Evolutionary conservation across 2,113 vertebrate species (phyloP), one percentile per base, ranked within the genome.

Genomic region (Ammodytes marinus): DNA sequence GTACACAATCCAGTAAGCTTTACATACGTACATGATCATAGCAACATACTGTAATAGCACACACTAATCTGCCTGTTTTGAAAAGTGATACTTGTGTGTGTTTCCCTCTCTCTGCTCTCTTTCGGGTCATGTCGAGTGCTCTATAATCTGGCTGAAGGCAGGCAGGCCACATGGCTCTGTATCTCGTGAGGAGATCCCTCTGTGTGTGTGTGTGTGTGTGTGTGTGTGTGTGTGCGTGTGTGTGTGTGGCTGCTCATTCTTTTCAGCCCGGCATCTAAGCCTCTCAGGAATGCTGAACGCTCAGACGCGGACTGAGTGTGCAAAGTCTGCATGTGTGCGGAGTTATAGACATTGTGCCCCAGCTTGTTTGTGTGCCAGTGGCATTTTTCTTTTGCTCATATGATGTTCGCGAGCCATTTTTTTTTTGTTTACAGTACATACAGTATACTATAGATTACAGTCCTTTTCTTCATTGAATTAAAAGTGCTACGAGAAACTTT

Each of bases 171-270:
- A 89, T 91, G 88, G 86, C 79, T 79, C 71, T 84, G 49, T 74
- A 80, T 93, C 91, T 90, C 80, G 74, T 91, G 90, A 93, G 93
- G 92, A 93, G 91, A 90, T 90, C 89, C 86, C 92, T 87, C 85
- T 90, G 80, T 91, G 27, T 27, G 27, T 27, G 27, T 27, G 27
- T 27, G 27, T 27, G 27, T 27, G 27, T 27, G 27, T 27, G 27
- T 27, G 27, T 27, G 27, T 27, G 27, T 27, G 27, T 27, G 27
- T 27, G 27, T 27, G 27, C 2, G 27, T 27, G 27, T 27, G 27
- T 27, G 27, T 27, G 27, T 27, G 88, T 85, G 72, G 72, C 85
- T 87, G 84, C 86, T 89, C 85, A 81, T 85, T 94, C 90, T 91
- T 92, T 88, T 91, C 86, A 88, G 76, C 74, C 27, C 80, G 50